phyloP scores from a whole-genome alignment of 2,797 vertebrate genomes.

The Tadarida brasiliensis region DNA sequence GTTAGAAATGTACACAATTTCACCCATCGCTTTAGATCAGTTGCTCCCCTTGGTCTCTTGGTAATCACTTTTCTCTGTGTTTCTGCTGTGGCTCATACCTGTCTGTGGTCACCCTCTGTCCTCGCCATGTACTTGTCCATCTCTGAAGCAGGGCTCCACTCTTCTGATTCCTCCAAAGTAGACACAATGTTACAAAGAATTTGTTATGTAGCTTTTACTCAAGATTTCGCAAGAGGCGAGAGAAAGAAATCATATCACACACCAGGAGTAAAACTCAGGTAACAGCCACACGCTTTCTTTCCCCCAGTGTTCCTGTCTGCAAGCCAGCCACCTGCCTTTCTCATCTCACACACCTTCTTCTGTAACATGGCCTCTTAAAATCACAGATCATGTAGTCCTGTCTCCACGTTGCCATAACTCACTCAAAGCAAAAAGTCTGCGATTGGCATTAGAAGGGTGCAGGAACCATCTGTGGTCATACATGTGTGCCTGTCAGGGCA shows the following conservation, averaged over 20 bases:
- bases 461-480: neutral
- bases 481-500: neutral
- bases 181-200: neutral
- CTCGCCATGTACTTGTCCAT: neutral
- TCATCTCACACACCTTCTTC: neutral
- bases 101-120: neutral
- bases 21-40: neutral
- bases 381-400: neutral
- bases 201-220: neutral
- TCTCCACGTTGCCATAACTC: neutral
- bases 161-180: neutral
- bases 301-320: neutral
- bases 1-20: neutral
- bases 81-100: neutral
- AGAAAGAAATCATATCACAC: neutral
- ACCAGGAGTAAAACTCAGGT: neutral
- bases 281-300: neutral
- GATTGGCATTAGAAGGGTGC: neutral
- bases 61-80: neutral
- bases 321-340: neutral
- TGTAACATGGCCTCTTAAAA: neutral
- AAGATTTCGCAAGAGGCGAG: neutral
- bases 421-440: neutral
- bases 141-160: neutral
- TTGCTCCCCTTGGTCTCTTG: neutral